These are phyloP conservation scores for Pterophyllum scalare DNA, from an alignment of 2,113 vertebrate genomes.

Conservation along the genomic window DNA sequence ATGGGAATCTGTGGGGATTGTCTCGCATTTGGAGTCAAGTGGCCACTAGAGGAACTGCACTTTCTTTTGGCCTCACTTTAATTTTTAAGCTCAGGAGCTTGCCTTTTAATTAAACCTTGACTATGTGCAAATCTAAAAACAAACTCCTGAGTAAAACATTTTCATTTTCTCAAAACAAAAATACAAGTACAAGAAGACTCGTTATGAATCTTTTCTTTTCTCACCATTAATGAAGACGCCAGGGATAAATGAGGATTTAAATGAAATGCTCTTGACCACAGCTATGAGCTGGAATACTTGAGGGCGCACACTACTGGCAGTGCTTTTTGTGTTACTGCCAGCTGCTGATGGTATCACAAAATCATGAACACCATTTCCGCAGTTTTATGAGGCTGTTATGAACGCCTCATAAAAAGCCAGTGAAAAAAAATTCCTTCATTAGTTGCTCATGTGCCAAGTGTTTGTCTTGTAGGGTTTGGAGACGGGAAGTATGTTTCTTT, in stretches of 20 bases:
- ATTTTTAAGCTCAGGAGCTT: not conserved
- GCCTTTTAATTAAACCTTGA: not conserved
- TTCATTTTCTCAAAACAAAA: not conserved
- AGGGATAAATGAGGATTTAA: not conserved
- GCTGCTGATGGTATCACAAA: slow-evolving; percentile 28
- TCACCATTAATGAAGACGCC: not conserved
- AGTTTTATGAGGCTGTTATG: not conserved
- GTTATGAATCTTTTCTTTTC: not conserved
- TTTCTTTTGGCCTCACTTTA: fast-evolving
- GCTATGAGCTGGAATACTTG: slow-evolving; percentile 11
- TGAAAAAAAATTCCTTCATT: not conserved
- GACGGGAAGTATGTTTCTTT: slow-evolving; percentile 97
- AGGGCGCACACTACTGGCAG: slow-evolving; percentile 20
- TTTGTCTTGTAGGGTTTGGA: slow-evolving; percentile 85
- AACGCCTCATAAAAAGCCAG: too few relatives aligned
- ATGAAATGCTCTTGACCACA: slow-evolving; percentile 3
- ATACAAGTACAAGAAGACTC: not conserved
- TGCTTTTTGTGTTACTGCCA: slow-evolving; percentile 2
- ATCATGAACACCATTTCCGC: slow-evolving; percentile 4
- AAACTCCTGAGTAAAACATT: not conserved
- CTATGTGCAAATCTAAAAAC: not conserved
- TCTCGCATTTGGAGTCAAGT: not conserved
- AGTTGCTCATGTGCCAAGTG: slow-evolving; percentile 1
- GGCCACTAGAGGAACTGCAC: not conserved
- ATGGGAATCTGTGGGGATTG: not conserved